Base-by-base conservation (phyloP, 1,140 invertebrate genomes). In the Uloborus diversus region DNA sequence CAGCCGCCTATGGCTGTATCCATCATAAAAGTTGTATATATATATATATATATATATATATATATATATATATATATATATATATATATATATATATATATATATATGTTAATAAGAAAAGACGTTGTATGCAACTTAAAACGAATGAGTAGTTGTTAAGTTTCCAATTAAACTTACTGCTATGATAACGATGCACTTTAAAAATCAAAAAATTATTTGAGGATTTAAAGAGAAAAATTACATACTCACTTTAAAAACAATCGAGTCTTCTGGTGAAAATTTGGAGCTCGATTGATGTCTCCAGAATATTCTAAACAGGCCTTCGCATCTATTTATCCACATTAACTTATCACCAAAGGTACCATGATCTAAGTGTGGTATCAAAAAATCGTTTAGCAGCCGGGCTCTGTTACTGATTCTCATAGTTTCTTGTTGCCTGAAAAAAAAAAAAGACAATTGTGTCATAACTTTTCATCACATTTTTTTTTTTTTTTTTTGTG, bases 241-340 rank as follows among this genome's bases (percentile, higher is more conserved):
- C 9, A 33, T n/a, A 76, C 59, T 65, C n/a, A 65, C 71, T n/a
- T 37, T 49, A 56, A 49, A 76, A 3, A 76, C 71, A 3, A 14
- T 23, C 1, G 42, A 37, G n/a, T 76, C 71, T 9, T 64, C 37
- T 14, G 37, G 4, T 14, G 3, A 2, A 32, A 76, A 76, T 14
- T 28, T n/a, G 7, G 35, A 62, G 27, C 71, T 64, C n/a, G 35
- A 32, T 32, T 76, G 71, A 20, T 76, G 71, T 53, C 35, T 49
- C 71, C 71, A 65, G n/a, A 51, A n/a, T 13, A 76, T 37, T 35
- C 14, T 17, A 13, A 76, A 76, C 1, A 33, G 33, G 13, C 61
- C 61, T 17, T 28, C 33, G 3, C 2, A 1, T n/a, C 14, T 23
- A 4, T 65, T 23, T 2, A 56, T 20, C 71, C 71, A 76, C 27